Base-by-base conservation (phyloP, 2,888 invertebrate genomes). In the Pammene fasciana region DNA sequence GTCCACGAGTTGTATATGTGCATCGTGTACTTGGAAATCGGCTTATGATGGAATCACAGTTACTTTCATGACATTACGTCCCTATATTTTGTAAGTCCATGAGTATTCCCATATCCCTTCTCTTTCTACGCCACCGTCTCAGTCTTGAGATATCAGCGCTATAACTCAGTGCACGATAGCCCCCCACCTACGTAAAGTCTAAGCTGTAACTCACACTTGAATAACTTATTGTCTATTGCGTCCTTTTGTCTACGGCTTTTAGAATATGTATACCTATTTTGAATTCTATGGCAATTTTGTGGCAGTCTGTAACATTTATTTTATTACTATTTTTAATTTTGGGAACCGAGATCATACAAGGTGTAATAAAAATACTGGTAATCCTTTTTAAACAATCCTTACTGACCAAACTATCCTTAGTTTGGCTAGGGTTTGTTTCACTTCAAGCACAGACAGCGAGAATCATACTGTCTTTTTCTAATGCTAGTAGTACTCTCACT, bases 171-270 rank as follows among this genome's bases (percentile, higher is more conserved):
- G 82, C 79, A 78, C 78, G 82, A 85, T 83, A 85, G 79, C 79
- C 77, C 74, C 82, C 82, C 76, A 77, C 76, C 87, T 84, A 89
- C 89, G 86, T 86, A 83, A 86, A 87, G 86, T 86, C 88, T 84
- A 85, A 84, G 79, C 86, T 83, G 87, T 91, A 89, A 91, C 85
- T 91, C 89, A 88, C 86, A 80, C 79, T 80, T 79, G 86, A 86
- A 88, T 90, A 89, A 90, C 81, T 87, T 88, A 89, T 88, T 84
- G 82, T 85, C 81, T 82, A 85, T 84, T 86, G 45, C 43, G 52
- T 62, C 43, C 36, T 60, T 59, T 70, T 64, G 54, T 66, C 43
- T 60, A 41, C 50, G 54, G 26, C 8, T 46, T 59, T 73, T 59
- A 68, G 67, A 38, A 72, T 55, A 71, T 73, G 62, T 71, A 71